phyloP scores from a whole-genome alignment of 2,888 invertebrate genomes.

The Therioaphis trifolii region DNA sequence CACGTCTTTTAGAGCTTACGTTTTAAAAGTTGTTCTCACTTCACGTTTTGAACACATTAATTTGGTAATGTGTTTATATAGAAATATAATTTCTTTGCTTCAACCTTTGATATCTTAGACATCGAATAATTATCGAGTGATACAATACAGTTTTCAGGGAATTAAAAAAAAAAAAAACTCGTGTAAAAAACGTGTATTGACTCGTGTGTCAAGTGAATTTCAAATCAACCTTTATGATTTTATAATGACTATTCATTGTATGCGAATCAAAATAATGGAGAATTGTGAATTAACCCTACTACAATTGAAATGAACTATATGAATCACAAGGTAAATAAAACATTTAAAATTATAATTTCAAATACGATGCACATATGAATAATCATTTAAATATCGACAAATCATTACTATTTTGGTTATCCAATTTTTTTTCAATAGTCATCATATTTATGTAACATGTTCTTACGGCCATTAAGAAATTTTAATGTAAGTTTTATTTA shows the following conservation, averaged over 20 bases:
- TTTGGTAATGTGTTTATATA: too few relatives aligned
- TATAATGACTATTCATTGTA: background rate
- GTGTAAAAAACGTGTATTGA: background rate
- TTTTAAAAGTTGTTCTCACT: too few relatives aligned
- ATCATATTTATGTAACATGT: background rate
- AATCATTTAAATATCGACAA: conserved; percentile 9
- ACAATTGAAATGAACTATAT: conserved; percentile 4
- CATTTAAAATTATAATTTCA: conserved; percentile 41
- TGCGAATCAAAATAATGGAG: background rate
- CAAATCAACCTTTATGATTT: conserved; percentile 20
- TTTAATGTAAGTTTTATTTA: background rate
- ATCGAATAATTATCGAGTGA: too few relatives aligned
- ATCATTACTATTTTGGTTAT: background rate
- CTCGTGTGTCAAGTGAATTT: conserved; percentile 34
- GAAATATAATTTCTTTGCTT: too few relatives aligned
- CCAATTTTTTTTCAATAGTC: background rate
- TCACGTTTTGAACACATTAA: too few relatives aligned
- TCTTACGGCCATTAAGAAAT: background rate
- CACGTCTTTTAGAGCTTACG: too few relatives aligned
- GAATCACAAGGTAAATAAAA: background rate
- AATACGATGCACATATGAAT: conserved; percentile 19
- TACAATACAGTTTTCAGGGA: background rate
- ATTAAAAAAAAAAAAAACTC: background rate
- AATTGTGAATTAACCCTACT: background rate
- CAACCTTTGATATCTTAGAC: too few relatives aligned